Percentiles rank a stretch among this genome's conserved stretches.
Conservation (phyloP, 2,888 invertebrate species). For the Leptopilina drosophilae region DNA sequence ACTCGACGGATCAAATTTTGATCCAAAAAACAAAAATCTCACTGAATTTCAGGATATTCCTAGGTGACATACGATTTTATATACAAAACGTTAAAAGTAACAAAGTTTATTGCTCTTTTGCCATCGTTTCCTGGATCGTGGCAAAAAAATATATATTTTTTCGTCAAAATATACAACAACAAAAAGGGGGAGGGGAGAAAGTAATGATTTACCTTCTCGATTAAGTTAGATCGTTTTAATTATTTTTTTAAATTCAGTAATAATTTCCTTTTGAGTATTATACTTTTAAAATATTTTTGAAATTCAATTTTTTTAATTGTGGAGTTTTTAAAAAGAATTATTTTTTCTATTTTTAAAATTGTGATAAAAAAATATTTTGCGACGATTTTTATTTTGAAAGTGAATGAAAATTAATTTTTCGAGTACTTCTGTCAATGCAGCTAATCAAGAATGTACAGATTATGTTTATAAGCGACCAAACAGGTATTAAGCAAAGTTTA, state of each 20-base stretch:
- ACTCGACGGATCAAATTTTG: conserved; percentile 54
- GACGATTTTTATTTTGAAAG: too few species aligned
- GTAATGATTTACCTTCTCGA: too few species aligned
- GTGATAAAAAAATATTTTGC: too few species aligned
- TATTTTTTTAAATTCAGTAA: background rate
- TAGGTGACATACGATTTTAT: conserved; percentile 58
- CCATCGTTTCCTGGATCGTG: conserved; percentile 52
- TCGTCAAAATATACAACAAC: background rate
- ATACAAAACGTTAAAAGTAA: conserved; percentile 62
- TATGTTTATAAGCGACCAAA: conserved; percentile 56
- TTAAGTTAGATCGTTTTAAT: too few species aligned
- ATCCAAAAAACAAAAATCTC: conserved; percentile 51
- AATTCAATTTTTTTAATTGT: too few species aligned
- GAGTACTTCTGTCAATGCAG: conserved; percentile 45
- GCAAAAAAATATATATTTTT: conserved; percentile 3
- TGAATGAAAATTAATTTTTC: background rate
- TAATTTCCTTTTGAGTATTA: too few species aligned
- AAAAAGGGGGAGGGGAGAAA: background rate
- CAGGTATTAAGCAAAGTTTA: conserved; percentile 70
- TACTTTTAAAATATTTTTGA: too few species aligned
- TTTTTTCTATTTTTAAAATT: too few species aligned
- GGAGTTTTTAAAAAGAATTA: too few species aligned
- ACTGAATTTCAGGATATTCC: conserved; percentile 62
- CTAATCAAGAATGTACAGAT: conserved; percentile 69
- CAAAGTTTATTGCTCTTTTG: conserved; percentile 67